phyloP scores from a whole-genome alignment of 2,113 vertebrate genomes.

The Platichthys flesus region DNA sequence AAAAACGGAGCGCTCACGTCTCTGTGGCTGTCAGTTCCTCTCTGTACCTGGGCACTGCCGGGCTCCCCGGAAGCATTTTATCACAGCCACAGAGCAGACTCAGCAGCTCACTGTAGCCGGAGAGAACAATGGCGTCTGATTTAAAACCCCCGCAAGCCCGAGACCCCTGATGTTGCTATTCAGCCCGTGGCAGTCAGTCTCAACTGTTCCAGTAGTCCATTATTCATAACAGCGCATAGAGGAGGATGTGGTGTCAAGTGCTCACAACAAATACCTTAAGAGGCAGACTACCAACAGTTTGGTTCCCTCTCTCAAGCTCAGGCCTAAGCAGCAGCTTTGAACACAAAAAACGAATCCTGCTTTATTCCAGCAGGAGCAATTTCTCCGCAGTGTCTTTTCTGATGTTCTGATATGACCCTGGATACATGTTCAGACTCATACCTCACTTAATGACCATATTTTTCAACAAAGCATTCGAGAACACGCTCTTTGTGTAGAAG shows the following conservation, averaged over 20 bases:
- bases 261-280: not conserved
- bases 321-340: not conserved
- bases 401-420: not conserved
- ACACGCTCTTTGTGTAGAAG: too few species aligned
- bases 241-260: constrained; percentile 6
- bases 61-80: constrained; percentile 20
- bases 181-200: constrained; percentile 37
- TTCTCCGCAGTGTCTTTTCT: not conserved
- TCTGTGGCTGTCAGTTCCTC: constrained; percentile 12
- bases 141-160: constrained; percentile 23
- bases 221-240: constrained; percentile 51
- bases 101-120: constrained; percentile 3
- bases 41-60: not conserved
- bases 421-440: too few species aligned
- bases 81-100: not conserved
- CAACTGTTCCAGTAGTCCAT: constrained; percentile 38
- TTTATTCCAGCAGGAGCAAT: not conserved
- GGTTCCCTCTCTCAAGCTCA: not conserved
- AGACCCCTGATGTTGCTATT: constrained; percentile 37
- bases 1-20: constrained; percentile 15
- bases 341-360: too few species aligned
- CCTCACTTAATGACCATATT: too few species aligned
- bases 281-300: constrained; percentile 16
- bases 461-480: too few species aligned
- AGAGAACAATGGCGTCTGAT: constrained; percentile 15